Evolutionary conservation across 92 coral and sea anemone genomes (phyloP).

Genomic region (Epizoanthus rinbou): DNA sequence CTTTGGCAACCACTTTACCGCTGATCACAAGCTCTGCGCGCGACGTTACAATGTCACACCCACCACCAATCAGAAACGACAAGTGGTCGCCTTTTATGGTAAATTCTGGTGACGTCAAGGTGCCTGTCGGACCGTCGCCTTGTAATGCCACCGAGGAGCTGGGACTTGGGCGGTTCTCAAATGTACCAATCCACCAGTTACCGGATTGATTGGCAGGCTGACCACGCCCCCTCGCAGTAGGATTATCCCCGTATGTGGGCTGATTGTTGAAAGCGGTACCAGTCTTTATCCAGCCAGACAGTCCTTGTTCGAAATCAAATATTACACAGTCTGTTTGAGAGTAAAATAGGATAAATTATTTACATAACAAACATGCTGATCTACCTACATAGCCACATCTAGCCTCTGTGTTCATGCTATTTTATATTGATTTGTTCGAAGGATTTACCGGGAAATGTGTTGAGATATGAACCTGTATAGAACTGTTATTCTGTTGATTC

Average conservation of each 20-base stretch:
- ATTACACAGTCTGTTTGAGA: slow-evolving; percentile 19
- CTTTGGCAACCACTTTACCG: neutral
- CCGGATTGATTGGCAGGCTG: slow-evolving; percentile 29
- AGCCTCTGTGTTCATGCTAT: too few species aligned
- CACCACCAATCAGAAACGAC: slow-evolving; percentile 36
- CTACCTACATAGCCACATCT: too few species aligned
- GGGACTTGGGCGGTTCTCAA: slow-evolving; percentile 12
- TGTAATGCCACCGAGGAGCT: neutral
- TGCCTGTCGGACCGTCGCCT: slow-evolving; percentile 20
- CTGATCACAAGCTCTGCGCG: slow-evolving; percentile 31
- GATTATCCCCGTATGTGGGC: slow-evolving; percentile 40
- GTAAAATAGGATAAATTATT: neutral
- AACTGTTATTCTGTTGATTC: too few species aligned
- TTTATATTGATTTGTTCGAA: too few species aligned
- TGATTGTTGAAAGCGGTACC: slow-evolving; percentile 30
- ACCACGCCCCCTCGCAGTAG: slow-evolving; percentile 10
- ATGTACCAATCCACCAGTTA: slow-evolving; percentile 36
- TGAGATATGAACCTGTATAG: too few species aligned
- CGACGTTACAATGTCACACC: neutral
- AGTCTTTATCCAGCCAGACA: slow-evolving; percentile 19
- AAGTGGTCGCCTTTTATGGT: slow-evolving; percentile 25
- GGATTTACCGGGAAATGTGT: too few species aligned
- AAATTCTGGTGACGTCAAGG: slow-evolving; percentile 29
- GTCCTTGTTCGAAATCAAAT: slow-evolving; percentile 27
- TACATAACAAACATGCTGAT: too few species aligned